Base-by-base conservation (phyloP, 2,888 invertebrate genomes). In the Machimus atricapillus region DNA sequence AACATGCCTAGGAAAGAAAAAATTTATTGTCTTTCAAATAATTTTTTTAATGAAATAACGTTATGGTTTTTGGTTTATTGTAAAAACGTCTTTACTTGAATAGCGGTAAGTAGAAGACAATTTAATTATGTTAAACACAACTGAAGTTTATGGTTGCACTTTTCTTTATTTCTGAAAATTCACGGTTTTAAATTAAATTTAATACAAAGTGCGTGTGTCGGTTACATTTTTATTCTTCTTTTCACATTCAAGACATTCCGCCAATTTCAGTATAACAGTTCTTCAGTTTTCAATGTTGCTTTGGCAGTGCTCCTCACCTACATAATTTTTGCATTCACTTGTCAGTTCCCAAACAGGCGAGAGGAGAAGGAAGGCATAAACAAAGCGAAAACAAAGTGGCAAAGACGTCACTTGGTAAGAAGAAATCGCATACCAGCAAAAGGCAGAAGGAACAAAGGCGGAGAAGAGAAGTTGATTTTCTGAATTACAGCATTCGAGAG, bases 361-460 rank as follows among this genome's bases (percentile, higher is more conserved):
- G 76, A 76, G 37, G 43, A 78, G 43, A 19, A 23, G 43, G 78
- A 78, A 40, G 14, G 78, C 78, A 78, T 78, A 78, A 78, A 78
- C 78, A 78, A 78, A 78, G 78, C 43, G 66, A 78, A 78, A 78
- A 43, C 19, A 78, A 37, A 78, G 78, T 78, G 23, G 78, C 37
- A 78, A 78, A 78, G 78, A 78, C 78, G 78, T 78, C 78, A 78
- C 78, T 78, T 43, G 14, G 78, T 14, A 40, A 23, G 78, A 78
- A 78, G 78, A 78, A 78, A 78, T 78, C 78, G 43, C 78, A 78
- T 43, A 78, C 78, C 37, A 78, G 43, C 43, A 78, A 19, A 78
- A 43, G 43, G 43, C 43, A 78, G 43, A 78, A 43, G 43, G 78
- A 78, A 78, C 43, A 34, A 78, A 43, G 37, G 37, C 43, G 37